Conservation (phyloP, 2,888 invertebrate species). For the Dryadula phaetusa region DNA sequence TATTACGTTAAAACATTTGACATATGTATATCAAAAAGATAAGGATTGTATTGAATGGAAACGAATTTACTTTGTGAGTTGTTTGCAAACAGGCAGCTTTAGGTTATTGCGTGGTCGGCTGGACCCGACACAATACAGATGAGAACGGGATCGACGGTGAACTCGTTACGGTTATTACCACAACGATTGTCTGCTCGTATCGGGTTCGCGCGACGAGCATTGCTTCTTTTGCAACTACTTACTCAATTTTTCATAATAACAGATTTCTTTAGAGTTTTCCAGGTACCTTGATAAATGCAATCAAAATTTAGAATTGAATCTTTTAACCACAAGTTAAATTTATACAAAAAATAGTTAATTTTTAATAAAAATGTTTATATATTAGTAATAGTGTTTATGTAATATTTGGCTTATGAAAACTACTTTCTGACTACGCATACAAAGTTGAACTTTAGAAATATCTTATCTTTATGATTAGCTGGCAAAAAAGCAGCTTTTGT, state of each 20-base stretch:
- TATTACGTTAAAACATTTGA: conserved; percentile 5
- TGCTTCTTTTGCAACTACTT: conserved; percentile 54
- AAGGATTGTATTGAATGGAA: conserved; percentile 38
- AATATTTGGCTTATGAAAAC: not conserved
- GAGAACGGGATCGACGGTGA: conserved; percentile 64
- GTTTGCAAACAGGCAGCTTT: conserved; percentile 45
- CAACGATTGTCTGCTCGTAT: conserved; percentile 67
- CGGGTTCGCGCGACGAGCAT: conserved; percentile 59
- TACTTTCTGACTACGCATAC: not conserved
- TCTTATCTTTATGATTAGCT: conserved; percentile 11
- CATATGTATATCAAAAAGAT: conserved; percentile 17
- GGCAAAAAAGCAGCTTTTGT: conserved; percentile 5
- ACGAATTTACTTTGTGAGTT: conserved; percentile 48
- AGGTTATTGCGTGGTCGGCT: conserved; percentile 59
- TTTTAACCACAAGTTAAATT: not conserved
- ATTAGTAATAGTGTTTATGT: no score
- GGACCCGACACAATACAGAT: conserved; percentile 66
- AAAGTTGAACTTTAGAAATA: conserved; percentile 1
- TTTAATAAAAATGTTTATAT: no score
- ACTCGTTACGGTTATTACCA: conserved; percentile 74
- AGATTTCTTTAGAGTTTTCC: conserved; percentile 55
- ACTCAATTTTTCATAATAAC: conserved; percentile 61
- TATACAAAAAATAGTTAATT: no score
- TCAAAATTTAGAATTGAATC: not conserved
- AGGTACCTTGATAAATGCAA: conserved; percentile 35